Conservation (phyloP, 1,140 invertebrate species). For the Kradibia gibbosae region DNA sequence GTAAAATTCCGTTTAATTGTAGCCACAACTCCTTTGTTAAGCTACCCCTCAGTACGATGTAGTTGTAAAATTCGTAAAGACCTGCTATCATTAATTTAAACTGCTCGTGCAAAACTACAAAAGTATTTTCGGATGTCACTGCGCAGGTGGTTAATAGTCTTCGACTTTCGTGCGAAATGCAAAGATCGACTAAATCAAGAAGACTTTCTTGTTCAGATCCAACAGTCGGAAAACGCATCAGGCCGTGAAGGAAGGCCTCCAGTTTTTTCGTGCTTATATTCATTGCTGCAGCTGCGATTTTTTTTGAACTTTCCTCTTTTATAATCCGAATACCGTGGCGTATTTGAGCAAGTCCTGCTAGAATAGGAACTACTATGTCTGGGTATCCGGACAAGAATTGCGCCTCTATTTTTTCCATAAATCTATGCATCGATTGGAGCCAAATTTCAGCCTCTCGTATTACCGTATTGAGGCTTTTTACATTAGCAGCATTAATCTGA, state of each 20-base stretch:
- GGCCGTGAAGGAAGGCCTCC: constrained; percentile 66
- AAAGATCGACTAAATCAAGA: constrained; percentile 67
- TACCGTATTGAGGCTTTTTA: constrained; percentile 59
- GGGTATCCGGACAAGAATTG: constrained; percentile 77
- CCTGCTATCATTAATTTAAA: constrained; percentile 78
- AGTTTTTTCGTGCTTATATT: constrained; percentile 51
- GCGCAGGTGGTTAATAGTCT: constrained; percentile 56
- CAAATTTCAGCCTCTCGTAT: constrained; percentile 73
- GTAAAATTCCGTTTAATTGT: constrained; percentile 75
- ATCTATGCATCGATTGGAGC: constrained; percentile 74
- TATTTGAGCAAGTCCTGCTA: constrained; percentile 76
- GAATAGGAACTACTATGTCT: constrained; percentile 78
- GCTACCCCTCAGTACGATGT: constrained; percentile 68
- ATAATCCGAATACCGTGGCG: constrained; percentile 74
- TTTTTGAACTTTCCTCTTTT: constrained; percentile 66
- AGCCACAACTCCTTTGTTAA: constrained; percentile 71
- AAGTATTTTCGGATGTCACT: constrained; percentile 42
- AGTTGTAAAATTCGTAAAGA: constrained; percentile 78
- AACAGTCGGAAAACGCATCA: constrained; percentile 71
- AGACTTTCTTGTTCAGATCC: constrained; percentile 65
- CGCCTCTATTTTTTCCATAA: constrained; percentile 74
- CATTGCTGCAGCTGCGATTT: constrained; percentile 54
- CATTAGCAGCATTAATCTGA: constrained; percentile 16
- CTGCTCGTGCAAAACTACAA: constrained; percentile 56
- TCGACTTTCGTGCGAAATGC: constrained; percentile 58